A percentile compares a stretch with the other conserved stretches of the same genome.
phyloP scores from a whole-genome alignment of 2,888 invertebrate species.

The Melinaea marsaeus region DNA sequence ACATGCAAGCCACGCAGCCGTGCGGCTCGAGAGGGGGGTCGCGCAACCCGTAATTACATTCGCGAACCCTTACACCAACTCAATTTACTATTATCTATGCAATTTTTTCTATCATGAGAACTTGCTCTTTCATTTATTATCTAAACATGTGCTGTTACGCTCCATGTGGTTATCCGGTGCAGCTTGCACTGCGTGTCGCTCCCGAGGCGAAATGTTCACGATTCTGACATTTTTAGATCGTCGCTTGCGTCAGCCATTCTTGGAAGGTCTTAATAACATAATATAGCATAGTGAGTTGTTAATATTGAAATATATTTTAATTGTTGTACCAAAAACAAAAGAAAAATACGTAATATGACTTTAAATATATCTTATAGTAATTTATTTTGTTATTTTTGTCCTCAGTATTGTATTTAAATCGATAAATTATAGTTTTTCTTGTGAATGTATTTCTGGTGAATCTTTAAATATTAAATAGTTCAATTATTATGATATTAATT shows the following conservation, averaged over 20 bases:
- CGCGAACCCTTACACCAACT: constrained; percentile 35
- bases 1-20: constrained; percentile 39
- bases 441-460: no score
- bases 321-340: constrained; percentile 25
- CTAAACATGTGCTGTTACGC: constrained; percentile 68
- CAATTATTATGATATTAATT: no score
- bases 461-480: no score
- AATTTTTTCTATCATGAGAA: constrained; percentile 62
- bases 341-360: constrained; percentile 42
- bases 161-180: constrained; percentile 60
- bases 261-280: constrained; percentile 53
- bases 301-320: constrained; percentile 7
- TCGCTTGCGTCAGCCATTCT: constrained; percentile 55
- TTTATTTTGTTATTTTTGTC: no score
- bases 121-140: constrained; percentile 73
- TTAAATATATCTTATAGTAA: no score
- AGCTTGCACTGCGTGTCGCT: constrained; percentile 43
- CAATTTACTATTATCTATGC: constrained; percentile 38
- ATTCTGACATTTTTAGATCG: constrained; percentile 71
- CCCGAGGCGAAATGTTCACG: constrained; percentile 61
- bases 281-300: not conserved
- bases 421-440: no score
- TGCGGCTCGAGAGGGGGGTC: constrained; percentile 37
- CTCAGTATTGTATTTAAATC: no score
- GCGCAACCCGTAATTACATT: constrained; percentile 40